Evolutionary conservation across 2,797 vertebrate species (phyloP).

Genomic region (Cyprinella venusta): DNA sequence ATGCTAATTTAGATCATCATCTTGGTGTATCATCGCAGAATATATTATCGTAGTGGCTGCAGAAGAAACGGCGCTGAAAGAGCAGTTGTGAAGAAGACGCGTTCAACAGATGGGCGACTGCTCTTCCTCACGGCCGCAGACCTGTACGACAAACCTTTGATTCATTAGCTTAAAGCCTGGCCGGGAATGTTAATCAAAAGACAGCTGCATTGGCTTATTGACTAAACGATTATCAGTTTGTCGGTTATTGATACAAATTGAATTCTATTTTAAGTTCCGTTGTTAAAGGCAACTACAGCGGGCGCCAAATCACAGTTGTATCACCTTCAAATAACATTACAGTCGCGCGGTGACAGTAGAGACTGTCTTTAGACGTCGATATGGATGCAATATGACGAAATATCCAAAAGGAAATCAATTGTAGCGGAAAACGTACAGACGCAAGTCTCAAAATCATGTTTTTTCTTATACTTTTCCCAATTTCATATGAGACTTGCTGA

Average conservation of each 20-base stretch:
- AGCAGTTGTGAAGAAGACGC: conserved; percentile 46
- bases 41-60: not conserved
- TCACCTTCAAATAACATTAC: conserved; percentile 48
- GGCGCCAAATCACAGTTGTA: conserved; percentile 59
- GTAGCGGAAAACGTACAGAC: not conserved
- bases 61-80: conserved; percentile 19
- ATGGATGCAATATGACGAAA: not conserved
- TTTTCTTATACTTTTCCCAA: not conserved
- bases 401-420: too few species aligned
- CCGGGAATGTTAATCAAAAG: conserved; percentile 1
- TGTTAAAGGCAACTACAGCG: conserved; percentile 57
- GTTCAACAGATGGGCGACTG: conserved; percentile 79
- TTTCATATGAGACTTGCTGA: not conserved
- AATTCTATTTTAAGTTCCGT: conserved; percentile 36
- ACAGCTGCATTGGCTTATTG: not conserved
- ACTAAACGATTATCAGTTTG: not conserved
- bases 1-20: not conserved
- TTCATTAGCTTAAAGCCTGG: conserved; percentile 15
- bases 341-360: conserved; percentile 3
- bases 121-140: conserved; percentile 39
- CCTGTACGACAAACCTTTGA: conserved; percentile 24
- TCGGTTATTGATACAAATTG: not conserved
- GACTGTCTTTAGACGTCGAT: conserved; percentile 10
- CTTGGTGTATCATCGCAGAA: not conserved
- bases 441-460: not conserved